Base-by-base conservation (phyloP, 2,888 invertebrate genomes). In the Latrodectus hesperus region DNA sequence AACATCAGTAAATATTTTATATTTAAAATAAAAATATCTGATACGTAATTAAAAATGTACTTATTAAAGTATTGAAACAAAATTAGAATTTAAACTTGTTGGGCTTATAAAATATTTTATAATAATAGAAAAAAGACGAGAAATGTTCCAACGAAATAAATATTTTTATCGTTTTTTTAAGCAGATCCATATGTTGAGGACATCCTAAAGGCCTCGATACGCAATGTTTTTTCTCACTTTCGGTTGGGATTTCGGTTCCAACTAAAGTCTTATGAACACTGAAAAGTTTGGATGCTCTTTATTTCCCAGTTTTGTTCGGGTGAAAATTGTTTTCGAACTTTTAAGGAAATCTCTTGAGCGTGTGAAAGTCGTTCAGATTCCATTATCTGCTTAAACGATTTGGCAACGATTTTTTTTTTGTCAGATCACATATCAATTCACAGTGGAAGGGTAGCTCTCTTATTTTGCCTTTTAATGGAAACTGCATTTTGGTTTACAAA, bases 341-440 rank as follows among this genome's bases (percentile, higher is more conserved):
- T 60, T 12, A 60, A 60, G 10, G 60, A 60, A 60, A 60, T 60
- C 60, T 60, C n/a, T 60, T 16, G 60, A 60, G 78, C 53, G 55
- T 55, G 26, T 22, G 70, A 70, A 14, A 55, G 17, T n/a, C 22
- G 52, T n/a, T 70, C 17, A 53, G 26, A 55, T 78, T 55, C 78
- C 68, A 78, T 78, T 78, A 78, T 78, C 70, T 78, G 22, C 70
- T 78, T 78, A 70, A 78, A 55, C 49, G 78, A 55, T 53, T 70
- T 67, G 53, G 26, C 17, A 22, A 38, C 10, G 67, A 49, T 22
- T 49, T 71, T 38, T 71, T 49, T 49, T 71, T 16, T 6, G 8
- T 10, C 16, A n/a, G 60, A 60, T 60, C 16, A n/a, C n/a, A n/a
- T 60, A 60, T 60, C 12, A n/a, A 60, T n/a, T 60, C n/a, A 16